These are phyloP conservation scores for Branchinecta lynchi DNA, from an alignment of 1,140 invertebrate genomes.

Conservation along the genomic window DNA sequence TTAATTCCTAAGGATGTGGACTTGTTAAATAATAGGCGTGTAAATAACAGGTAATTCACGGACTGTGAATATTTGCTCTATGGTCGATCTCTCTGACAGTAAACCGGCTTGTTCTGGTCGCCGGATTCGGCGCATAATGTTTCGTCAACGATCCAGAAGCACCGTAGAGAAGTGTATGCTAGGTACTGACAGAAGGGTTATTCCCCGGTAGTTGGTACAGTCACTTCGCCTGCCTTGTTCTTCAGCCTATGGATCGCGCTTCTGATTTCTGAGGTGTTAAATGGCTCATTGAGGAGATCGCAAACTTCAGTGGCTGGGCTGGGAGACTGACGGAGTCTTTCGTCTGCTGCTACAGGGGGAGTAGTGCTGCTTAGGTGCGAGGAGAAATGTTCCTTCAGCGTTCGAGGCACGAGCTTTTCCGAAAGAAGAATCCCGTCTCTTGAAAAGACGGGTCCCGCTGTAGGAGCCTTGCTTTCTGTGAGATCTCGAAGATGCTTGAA, in stretches of 20 bases:
- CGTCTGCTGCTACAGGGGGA: conserved; percentile 2
- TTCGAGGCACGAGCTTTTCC: not conserved
- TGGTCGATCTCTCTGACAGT: not conserved
- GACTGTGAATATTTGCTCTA: conserved; percentile 9
- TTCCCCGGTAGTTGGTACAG: too few relatives aligned
- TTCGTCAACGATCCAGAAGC: conserved; percentile 3
- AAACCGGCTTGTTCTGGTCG: conserved; percentile 5
- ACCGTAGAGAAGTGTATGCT: not conserved
- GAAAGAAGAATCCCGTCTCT: conserved; percentile 5
- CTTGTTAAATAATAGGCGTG: too few relatives aligned
- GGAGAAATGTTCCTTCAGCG: conserved; percentile 1
- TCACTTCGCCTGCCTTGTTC: too few relatives aligned
- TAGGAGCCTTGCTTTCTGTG: conserved; percentile 8
- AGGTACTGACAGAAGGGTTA: too few relatives aligned
- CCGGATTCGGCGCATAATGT: conserved; percentile 4
- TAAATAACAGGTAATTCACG: not conserved
- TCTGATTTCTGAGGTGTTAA: not conserved
- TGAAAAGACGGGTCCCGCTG: not conserved
- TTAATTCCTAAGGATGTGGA: too few relatives aligned
- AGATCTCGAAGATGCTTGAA: too few relatives aligned
- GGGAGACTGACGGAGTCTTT: too few relatives aligned
- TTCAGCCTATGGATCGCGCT: conserved; percentile 1
- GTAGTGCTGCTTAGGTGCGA: conserved; percentile 5
- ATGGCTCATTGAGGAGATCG: not conserved
- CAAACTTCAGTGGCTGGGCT: not conserved